Evolutionary conservation across 2,113 vertebrate genomes (phyloP).

Genomic region (Erythrocercus mccallii): DNA sequence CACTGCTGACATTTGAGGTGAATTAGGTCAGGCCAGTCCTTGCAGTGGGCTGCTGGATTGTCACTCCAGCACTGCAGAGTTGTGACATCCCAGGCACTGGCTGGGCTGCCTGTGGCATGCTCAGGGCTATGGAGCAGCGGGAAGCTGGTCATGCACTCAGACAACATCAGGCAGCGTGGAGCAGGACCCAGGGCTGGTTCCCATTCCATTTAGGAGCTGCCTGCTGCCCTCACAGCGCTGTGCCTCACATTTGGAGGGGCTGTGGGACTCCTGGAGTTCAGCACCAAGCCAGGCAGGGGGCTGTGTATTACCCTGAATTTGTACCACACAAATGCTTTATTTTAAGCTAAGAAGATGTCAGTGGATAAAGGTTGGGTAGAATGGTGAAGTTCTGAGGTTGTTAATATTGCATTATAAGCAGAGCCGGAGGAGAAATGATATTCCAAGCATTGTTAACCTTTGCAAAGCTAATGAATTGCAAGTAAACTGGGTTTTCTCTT

Average conservation of each 20-base stretch:
- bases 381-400: fast-evolving
- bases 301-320: neutral
- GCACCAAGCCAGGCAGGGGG: too few relatives aligned
- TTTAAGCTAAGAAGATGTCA: conserved; percentile 16
- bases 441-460: neutral
- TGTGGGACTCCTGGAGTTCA: neutral
- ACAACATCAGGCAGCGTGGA: fast-evolving
- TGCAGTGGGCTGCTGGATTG: neutral
- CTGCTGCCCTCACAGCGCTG: fast-evolving
- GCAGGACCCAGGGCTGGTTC: neutral
- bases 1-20: neutral
- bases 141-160: neutral
- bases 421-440: neutral
- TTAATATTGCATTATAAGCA: neutral
- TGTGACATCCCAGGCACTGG: neutral
- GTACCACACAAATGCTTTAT: neutral
- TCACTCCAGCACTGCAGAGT: neutral
- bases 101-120: neutral
- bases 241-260: neutral
- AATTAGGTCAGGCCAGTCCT: neutral
- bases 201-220: neutral
- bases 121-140: neutral
- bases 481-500: neutral
- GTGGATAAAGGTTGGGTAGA: neutral
- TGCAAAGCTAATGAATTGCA: neutral